Evolutionary conservation across 2,888 invertebrate species (phyloP), one percentile per base, ranked within the genome.

Genomic region (Drosophila peninsularis): DNA sequence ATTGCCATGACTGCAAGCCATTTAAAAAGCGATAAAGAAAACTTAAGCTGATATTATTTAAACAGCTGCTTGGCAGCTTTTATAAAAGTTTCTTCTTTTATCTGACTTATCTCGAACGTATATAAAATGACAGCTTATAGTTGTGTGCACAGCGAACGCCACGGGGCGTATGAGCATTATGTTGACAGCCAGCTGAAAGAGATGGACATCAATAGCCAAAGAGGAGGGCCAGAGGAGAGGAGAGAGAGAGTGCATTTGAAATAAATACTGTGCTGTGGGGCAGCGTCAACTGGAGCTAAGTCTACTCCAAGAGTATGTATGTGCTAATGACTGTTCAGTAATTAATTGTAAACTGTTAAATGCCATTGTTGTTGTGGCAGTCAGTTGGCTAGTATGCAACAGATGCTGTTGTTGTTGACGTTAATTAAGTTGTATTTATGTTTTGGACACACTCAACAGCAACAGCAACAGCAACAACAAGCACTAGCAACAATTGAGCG

Each of bases 371-470:
- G 62, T 49, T 74, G 57, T 52, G 21, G 49, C 63, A 47, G 60
- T 54, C 24, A 44, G 21, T 44, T 19, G 10, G 34, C 34, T 63
- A 53, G 52, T 37, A 53, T 60, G 67, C 69, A 27, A 42, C 71
- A 49, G 71, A 62, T 53, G 75, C 34, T 27, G 49, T n/a, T 45
- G 45, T 11, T 47, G 45, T 66, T 66, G 75, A 80, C 69, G 77
- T 77, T 84, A 87, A 85, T 84, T 87, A 87, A 85, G 85, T 85
- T 85, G 85, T 80, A 84, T 86, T 83, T 83, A 75, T 83, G 83
- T 83, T 82, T 83, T 83, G 78, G 83, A 80, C 68, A 78, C 77
- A 72, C 27, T 57, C 53, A 56, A 36, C 42, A 56, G n/a, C 50
- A 42, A 5, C 41, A 55, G 19, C 56, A 19, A 24, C 41, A 58